A percentile compares a stretch with the other conserved stretches of the same genome.
These are phyloP conservation scores for Dinothrombium tinctorium DNA, from an alignment of 1,140 invertebrate species.

Conservation along the genomic window DNA sequence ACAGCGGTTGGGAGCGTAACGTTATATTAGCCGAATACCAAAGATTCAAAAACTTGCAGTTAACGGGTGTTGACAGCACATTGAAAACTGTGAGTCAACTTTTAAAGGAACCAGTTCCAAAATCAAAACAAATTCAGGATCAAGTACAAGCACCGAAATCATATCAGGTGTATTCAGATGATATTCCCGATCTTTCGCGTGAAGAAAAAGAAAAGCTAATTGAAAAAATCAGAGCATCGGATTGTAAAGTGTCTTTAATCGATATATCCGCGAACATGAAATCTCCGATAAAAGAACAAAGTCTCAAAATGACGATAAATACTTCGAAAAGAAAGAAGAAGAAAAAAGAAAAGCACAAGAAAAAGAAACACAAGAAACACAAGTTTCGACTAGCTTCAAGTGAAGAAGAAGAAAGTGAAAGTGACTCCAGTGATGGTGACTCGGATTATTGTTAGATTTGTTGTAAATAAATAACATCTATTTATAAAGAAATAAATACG, in stretches of 20 bases:
- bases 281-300: neutral
- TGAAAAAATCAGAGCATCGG: neutral
- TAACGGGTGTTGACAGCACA: neutral
- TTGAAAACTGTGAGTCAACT: neutral
- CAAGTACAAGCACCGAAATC: neutral
- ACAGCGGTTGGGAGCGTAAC: neutral
- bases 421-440: neutral
- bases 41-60: constrained; percentile 1
- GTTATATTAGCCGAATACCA: neutral
- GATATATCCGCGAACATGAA: neutral
- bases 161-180: neutral
- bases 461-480: too few relatives aligned
- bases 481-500: too few relatives aligned
- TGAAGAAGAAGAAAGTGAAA: neutral
- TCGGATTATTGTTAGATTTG: neutral
- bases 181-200: neutral
- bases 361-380: too few relatives aligned
- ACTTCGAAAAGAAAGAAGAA: neutral
- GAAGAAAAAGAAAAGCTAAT: constrained; percentile 3
- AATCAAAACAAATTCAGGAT: neutral
- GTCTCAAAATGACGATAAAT: neutral
- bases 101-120: neutral
- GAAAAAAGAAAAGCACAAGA: neutral
- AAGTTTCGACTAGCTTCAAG: too few relatives aligned
- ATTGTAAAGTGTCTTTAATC: neutral